Evolutionary conservation across 2,797 vertebrate genomes (phyloP).

Genomic region (Myripristis jacobus): DNA sequence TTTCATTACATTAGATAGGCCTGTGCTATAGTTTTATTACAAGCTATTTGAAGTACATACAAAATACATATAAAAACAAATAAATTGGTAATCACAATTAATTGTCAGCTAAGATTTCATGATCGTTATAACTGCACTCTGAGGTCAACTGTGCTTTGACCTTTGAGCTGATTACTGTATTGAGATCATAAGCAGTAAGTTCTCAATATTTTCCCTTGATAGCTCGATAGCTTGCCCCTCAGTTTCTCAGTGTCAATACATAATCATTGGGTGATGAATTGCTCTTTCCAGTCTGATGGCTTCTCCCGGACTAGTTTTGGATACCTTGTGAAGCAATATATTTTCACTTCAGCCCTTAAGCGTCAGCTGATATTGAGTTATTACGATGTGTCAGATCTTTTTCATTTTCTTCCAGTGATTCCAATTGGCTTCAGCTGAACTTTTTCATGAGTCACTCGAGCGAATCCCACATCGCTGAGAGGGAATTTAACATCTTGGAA

Average conservation of each 20-base stretch:
- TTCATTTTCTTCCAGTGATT: conserved; percentile 24
- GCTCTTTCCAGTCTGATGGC: background rate
- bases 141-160: background rate
- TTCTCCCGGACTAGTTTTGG: background rate
- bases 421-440: conserved; percentile 37
- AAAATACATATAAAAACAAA: no score
- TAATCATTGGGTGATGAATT: background rate
- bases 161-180: background rate
- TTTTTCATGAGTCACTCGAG: conserved; percentile 55
- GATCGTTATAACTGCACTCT: no score
- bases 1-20: no score
- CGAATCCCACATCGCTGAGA: conserved; percentile 48
- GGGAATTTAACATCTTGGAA: conserved; percentile 63
- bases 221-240: background rate
- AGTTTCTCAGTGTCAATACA: background rate
- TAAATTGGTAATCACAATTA: no score
- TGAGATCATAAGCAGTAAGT: background rate
- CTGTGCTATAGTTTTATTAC: no score
- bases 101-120: no score
- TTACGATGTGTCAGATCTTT: conserved; percentile 11
- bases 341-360: background rate
- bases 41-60: no score
- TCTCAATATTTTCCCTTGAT: background rate
- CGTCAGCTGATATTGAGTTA: conserved; percentile 1
- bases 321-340: background rate